phyloP scores from a whole-genome alignment of 2,888 invertebrate genomes.

The Cotesia congregata region DNA sequence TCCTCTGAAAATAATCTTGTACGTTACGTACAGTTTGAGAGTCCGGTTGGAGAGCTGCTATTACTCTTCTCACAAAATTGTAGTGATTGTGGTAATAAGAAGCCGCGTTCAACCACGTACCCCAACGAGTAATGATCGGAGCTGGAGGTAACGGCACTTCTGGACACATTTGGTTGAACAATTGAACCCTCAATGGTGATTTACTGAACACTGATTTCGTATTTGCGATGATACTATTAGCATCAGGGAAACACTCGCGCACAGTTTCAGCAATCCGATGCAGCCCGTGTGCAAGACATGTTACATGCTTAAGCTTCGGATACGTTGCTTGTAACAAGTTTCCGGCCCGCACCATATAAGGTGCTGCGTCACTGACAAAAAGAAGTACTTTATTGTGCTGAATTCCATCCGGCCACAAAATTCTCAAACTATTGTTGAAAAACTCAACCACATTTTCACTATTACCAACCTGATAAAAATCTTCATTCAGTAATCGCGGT shows the following conservation, averaged over 20 bases:
- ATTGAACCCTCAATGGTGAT: not conserved
- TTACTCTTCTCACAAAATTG: not conserved
- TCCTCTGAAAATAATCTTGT: too few relatives aligned
- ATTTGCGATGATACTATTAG: too few relatives aligned
- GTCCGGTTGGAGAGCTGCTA: not conserved
- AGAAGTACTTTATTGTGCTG: constrained; percentile 18
- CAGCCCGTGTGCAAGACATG: constrained; percentile 26
- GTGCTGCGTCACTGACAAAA: constrained; percentile 19
- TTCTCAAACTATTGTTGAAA: not conserved
- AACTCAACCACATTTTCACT: constrained; percentile 5
- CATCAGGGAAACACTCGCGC: not conserved
- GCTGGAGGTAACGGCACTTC: not conserved
- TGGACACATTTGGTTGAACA: not conserved
- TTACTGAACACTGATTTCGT: not conserved
- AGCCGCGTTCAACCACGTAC: constrained; percentile 2
- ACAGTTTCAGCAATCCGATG: constrained; percentile 24
- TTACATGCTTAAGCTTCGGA: constrained; percentile 15
- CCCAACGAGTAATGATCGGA: not conserved
- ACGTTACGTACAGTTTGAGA: not conserved
- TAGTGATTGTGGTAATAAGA: not conserved
- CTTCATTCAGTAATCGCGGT: too few relatives aligned
- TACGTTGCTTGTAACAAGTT: not conserved
- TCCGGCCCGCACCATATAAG: constrained; percentile 21
- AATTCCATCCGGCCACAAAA: constrained; percentile 10
- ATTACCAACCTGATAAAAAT: not conserved